Conservation (phyloP, 2,797 vertebrate genomes). For the Graptemys geographica region DNA sequence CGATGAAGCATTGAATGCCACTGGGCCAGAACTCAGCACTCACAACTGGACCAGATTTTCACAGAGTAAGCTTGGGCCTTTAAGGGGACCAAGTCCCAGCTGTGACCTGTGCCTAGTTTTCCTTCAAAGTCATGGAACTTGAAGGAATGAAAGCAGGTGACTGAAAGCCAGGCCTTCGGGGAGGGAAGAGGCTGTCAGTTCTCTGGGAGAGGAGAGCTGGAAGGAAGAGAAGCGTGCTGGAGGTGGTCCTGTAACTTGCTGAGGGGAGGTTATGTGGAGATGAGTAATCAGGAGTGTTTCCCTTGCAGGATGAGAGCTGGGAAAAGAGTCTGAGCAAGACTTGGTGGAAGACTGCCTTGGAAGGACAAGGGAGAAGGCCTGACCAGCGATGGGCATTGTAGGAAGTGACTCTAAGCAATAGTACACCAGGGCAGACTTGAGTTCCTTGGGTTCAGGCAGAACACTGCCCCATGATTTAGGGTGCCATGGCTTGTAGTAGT, state of each 20-base stretch:
- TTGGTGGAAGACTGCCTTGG: not conserved
- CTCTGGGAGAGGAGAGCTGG: not conserved
- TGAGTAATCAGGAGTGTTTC: not conserved
- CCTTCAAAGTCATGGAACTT: not conserved
- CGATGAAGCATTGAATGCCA: not conserved
- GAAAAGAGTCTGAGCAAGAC: not conserved
- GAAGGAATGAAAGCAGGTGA: not conserved
- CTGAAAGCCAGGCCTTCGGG: not conserved
- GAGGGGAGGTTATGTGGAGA: no score
- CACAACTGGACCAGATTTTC: not conserved
- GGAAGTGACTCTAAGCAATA: not conserved
- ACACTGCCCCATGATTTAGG: not conserved
- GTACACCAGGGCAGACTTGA: not conserved
- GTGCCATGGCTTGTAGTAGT: no score
- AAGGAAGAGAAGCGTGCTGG: not conserved
- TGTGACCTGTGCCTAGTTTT: rapidly evolving
- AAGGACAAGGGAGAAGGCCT: not conserved
- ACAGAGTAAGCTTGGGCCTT: not conserved
- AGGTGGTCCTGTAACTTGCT: no score
- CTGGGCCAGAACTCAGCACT: not conserved
- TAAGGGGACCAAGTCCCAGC: not conserved
- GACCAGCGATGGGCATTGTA: not conserved
- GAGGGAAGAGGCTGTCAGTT: not conserved
- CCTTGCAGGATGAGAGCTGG: not conserved
- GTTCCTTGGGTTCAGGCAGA: not conserved